Evolutionary conservation across 2,113 vertebrate species (phyloP).

Genomic region (Platycercus adscitus): DNA sequence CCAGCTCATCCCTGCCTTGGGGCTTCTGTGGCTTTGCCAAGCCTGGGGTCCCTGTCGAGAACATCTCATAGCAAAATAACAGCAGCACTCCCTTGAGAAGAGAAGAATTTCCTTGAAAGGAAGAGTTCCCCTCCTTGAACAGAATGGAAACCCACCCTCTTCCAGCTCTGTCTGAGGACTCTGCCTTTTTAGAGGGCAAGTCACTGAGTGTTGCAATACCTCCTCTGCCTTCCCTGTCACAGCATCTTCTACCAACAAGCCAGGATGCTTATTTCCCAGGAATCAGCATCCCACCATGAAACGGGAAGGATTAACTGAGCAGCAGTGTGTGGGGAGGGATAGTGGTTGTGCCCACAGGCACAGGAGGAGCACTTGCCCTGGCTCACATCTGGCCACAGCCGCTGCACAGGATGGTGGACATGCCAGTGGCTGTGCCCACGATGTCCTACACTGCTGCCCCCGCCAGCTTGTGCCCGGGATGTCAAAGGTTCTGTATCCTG

Average conservation of each 20-base stretch:
- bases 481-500: background rate
- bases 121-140: background rate
- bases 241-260: background rate
- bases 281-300: background rate
- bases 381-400: background rate
- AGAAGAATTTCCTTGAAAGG: background rate
- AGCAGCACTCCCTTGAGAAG: background rate
- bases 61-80: background rate
- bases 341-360: background rate
- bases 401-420: background rate
- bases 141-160: background rate
- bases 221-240: background rate
- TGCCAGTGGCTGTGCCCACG: rapidly evolving
- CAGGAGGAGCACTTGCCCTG: background rate
- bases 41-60: background rate
- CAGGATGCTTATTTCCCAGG: background rate
- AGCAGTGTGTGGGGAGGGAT: background rate
- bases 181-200: background rate
- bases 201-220: background rate
- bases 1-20: background rate
- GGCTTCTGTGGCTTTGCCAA: background rate
- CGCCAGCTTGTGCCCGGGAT: background rate
- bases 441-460: background rate
- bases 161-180: background rate
- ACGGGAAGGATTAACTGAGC: background rate